phyloP scores from a whole-genome alignment of 2,888 invertebrate species.

The Xestia c-nigrum region DNA sequence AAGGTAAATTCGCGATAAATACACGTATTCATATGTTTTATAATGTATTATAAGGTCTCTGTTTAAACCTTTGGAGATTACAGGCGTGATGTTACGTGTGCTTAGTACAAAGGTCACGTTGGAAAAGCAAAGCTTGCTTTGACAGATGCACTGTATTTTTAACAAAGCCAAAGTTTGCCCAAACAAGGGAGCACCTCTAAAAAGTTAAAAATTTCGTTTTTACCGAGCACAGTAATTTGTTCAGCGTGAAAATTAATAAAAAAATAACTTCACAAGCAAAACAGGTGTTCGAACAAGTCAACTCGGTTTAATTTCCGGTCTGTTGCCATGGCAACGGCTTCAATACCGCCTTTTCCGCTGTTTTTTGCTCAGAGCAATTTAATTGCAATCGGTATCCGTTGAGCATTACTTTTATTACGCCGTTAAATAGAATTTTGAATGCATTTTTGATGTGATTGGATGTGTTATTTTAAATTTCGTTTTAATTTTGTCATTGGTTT shows the following conservation, averaged over 20 bases:
- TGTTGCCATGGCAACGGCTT: constrained; percentile 68
- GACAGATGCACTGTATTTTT: neutral
- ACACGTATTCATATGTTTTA: too few species aligned
- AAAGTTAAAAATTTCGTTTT: constrained; percentile 30
- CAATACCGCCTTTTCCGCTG: constrained; percentile 64
- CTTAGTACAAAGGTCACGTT: neutral
- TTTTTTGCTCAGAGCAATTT: constrained; percentile 67
- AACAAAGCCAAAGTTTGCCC: neutral
- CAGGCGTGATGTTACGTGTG: too few species aligned
- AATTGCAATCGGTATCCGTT: constrained; percentile 65
- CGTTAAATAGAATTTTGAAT: constrained; percentile 35
- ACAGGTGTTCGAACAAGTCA: constrained; percentile 69
- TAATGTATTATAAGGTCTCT: too few species aligned
- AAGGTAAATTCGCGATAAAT: too few species aligned
- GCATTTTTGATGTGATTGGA: constrained; percentile 15
- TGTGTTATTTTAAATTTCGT: constrained; percentile 1
- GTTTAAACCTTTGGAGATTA: too few species aligned
- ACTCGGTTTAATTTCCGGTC: constrained; percentile 76
- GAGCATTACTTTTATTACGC: constrained; percentile 56
- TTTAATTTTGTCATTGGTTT: neutral
- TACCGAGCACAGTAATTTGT: constrained; percentile 47
- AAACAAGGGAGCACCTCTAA: constrained; percentile 6
- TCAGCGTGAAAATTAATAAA: constrained; percentile 52
- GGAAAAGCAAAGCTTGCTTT: neutral
- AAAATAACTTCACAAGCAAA: constrained; percentile 61